These are phyloP conservation scores for Oreochromis grahami DNA, from an alignment of 2,797 vertebrate species.

Conservation along the genomic window DNA sequence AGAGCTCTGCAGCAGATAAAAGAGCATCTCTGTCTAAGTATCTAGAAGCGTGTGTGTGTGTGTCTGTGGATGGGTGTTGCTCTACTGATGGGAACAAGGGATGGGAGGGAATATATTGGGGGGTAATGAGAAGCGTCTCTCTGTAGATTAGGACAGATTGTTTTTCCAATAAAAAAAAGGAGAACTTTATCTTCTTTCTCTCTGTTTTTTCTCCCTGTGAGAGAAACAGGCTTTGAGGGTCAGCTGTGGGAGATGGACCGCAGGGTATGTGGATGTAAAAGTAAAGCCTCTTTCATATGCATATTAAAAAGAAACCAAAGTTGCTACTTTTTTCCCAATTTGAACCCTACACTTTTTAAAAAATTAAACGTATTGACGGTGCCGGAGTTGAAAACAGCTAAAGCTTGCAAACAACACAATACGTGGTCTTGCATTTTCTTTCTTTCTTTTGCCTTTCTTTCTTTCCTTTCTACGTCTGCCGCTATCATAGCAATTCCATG, in stretches of 20 bases:
- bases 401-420: not conserved
- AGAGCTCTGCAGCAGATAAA: constrained; percentile 42
- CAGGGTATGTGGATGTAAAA: not conserved
- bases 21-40: constrained; percentile 56
- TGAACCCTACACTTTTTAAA: not conserved
- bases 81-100: constrained; percentile 34
- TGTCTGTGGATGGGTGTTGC: constrained; percentile 15
- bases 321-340: not conserved
- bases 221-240: constrained; percentile 27
- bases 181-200: constrained; percentile 39
- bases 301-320: constrained; percentile 1
- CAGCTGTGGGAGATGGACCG: constrained; percentile 14
- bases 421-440: fast-evolving
- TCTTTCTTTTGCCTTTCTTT: not conserved
- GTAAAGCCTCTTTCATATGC: not conserved
- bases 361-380: not conserved
- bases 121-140: constrained; percentile 47
- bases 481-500: not conserved
- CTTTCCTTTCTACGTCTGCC: not conserved
- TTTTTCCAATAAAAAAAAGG: constrained; percentile 36
- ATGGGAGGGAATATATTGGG: constrained; percentile 41
- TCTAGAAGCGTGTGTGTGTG: constrained; percentile 4
- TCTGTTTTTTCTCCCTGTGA: constrained; percentile 9
- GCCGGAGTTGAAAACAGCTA: fast-evolving
- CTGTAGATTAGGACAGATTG: constrained; percentile 59